Percentiles rank a stretch among this genome's conserved stretches.
These are phyloP conservation scores for Tringa solitaria DNA, from an alignment of 2,113 vertebrate genomes.

Conservation along the genomic window DNA sequence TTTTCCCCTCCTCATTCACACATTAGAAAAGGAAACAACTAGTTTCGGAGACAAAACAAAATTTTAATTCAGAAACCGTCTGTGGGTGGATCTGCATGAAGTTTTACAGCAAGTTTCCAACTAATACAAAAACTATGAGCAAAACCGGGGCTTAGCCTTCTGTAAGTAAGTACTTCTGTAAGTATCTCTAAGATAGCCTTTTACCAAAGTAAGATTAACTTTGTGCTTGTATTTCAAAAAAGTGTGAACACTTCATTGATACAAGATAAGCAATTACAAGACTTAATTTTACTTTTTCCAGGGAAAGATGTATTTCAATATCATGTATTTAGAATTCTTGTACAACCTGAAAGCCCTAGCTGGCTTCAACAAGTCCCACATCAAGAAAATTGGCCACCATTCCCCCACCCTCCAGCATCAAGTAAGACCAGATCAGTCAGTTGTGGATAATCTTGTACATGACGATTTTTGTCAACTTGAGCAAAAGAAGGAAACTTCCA, in stretches of 20 bases:
- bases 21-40: background rate
- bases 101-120: background rate
- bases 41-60: background rate
- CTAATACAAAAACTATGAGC: background rate
- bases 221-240: background rate
- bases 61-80: background rate
- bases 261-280: background rate
- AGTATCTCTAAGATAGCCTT: background rate
- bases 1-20: slow-evolving; percentile 3
- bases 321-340: background rate
- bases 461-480: background rate
- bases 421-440: background rate
- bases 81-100: background rate
- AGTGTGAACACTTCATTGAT: background rate
- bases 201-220: background rate
- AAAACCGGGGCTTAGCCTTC: background rate
- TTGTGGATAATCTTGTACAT: background rate
- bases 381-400: background rate
- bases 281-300: background rate
- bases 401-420: background rate
- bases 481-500: background rate
- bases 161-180: background rate
- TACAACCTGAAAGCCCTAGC: background rate
- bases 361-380: background rate
- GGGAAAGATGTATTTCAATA: background rate